Conservation (phyloP, 2,797 vertebrate species). For the Siniperca scherzeri region DNA sequence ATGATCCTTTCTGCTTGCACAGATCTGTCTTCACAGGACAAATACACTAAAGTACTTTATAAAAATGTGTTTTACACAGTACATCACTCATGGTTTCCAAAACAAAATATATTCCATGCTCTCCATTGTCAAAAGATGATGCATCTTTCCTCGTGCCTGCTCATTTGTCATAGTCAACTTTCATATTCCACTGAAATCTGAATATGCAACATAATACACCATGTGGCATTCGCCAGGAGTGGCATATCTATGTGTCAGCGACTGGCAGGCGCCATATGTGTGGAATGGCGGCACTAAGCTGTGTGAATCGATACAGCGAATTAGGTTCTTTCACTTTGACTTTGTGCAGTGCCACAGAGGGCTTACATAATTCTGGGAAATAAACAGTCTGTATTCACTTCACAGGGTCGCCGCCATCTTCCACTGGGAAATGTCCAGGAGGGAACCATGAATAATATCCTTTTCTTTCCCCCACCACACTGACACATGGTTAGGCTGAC, state of each 20-base stretch:
- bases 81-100: conserved; percentile 7
- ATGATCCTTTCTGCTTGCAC: neutral
- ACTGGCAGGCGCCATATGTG: conserved; percentile 74
- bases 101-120: conserved; percentile 9
- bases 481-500: conserved; percentile 74
- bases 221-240: conserved; percentile 61
- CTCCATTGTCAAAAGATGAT: conserved; percentile 63
- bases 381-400: conserved; percentile 84
- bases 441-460: conserved; percentile 82
- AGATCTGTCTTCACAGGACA: neutral
- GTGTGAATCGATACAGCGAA: conserved; percentile 74
- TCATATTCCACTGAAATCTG: conserved; percentile 77
- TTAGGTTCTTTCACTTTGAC: conserved; percentile 79
- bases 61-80: neutral
- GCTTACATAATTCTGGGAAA: conserved; percentile 79
- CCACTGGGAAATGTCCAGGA: conserved; percentile 83
- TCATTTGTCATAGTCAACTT: conserved; percentile 83
- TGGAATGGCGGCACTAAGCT: conserved; percentile 49
- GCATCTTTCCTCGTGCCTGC: conserved; percentile 57
- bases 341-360: conserved; percentile 70
- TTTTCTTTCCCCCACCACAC: conserved; percentile 39
- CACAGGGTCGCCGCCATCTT: conserved; percentile 72
- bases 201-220: conserved; percentile 72
- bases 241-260: conserved; percentile 66
- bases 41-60: conserved; percentile 8